Base-by-base conservation (phyloP, 1,140 invertebrate species). In the Drosophila arawakana region DNA sequence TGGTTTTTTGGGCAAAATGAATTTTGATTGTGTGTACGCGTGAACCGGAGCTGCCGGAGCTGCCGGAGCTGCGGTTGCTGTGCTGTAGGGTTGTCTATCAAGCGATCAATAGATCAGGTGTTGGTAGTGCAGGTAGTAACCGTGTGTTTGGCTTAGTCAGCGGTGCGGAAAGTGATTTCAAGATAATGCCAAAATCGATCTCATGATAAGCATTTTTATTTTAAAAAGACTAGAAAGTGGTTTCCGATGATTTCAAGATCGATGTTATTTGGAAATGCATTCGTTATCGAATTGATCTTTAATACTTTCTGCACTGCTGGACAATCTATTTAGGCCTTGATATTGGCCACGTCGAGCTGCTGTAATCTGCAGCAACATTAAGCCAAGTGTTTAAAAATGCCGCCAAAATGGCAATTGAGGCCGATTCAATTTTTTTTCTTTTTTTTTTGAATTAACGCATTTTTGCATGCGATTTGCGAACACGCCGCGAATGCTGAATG, bases 1-100 rank as follows among this genome's bases (percentile, higher is more conserved):
- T 63, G 37, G n/a, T 63, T 63, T 54, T 63, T 54, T 63, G 49
- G 47, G 49, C 61, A 63, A 63, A 63, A 63, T 63, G 47, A n/a
- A 52, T 63, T 63, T 52, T 35, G 21, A 63, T 63, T 63, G 49
- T 34, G 41, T 15, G 15, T 52, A 63, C n/a, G 47, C 61, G 37
- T 63, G 37, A 54, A 43, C 37, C 37, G 59, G 59, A 61, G 59
- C 46, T 61, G 4, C 37, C 37, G 59, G 59, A 61, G 59, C 46
- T 61, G 4, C 3, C 9, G 10, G 13, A 10, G 49, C 21, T 37
- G 11, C 15, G 30, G 30, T 49, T 49, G 47, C 61, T 37, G 35
- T 41, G 37, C 11, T 25, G 35, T 50, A 54, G 61, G 61, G 47
- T 37, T 6, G 11, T 35, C 60, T 5, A 63, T 63, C 35, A 30